phyloP scores from a whole-genome alignment of 2,797 vertebrate genomes.

The Gambelia wislizenii region DNA sequence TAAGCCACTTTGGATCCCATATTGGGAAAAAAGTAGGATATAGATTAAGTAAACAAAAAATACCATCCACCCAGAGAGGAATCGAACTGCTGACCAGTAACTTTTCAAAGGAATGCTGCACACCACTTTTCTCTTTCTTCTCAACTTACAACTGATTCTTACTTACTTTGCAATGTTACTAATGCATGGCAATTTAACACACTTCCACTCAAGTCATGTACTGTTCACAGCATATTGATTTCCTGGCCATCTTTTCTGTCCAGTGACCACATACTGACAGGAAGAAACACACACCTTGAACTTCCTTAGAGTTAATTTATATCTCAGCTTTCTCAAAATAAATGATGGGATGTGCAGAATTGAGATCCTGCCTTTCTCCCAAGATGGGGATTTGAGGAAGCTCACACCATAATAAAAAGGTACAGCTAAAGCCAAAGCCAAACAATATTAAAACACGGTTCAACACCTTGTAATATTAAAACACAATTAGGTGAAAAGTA shows the following conservation, averaged over 20 bases:
- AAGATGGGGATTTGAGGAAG: no score
- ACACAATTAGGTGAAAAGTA: no score
- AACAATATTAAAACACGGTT: no score
- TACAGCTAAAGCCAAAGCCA: no score
- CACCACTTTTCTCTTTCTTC: constrained; percentile 37
- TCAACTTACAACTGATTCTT: background rate
- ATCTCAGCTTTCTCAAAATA: background rate
- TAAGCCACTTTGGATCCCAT: no score
- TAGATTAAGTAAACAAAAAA: no score
- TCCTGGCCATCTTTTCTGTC: background rate
- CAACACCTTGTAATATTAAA: no score
- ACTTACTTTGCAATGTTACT: background rate
- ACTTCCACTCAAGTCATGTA: background rate
- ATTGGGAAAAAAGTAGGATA: background rate
- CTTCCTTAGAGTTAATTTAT: background rate
- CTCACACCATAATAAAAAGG: no score
- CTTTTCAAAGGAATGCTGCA: constrained; percentile 42
- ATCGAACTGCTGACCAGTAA: constrained; percentile 40
- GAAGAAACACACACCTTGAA: no score
- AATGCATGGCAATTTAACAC: no score
- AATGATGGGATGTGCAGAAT: background rate
- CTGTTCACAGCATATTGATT: background rate
- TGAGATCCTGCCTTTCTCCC: no score
- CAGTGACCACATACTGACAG: background rate
- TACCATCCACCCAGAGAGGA: background rate